phyloP scores from a whole-genome alignment of 2,888 invertebrate genomes.

The Boloria euphrosyne region DNA sequence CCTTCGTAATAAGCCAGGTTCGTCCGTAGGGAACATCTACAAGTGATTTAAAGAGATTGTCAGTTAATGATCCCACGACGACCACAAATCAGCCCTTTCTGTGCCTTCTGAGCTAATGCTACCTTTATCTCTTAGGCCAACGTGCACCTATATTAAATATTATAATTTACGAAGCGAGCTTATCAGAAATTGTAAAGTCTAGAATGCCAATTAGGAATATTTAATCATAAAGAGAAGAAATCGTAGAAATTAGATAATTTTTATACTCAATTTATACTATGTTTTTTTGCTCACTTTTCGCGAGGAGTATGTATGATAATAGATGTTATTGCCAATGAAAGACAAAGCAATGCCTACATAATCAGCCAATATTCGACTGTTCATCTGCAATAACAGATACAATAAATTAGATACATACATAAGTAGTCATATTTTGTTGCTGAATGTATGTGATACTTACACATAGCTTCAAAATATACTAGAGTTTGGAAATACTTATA shows the following conservation, averaged over 20 bases:
- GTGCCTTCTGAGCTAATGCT: slow-evolving; percentile 56
- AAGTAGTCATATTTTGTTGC: background rate
- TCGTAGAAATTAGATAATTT: slow-evolving; percentile 10
- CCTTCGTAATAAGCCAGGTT: slow-evolving; percentile 68
- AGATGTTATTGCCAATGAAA: slow-evolving; percentile 43
- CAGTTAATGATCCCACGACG: slow-evolving; percentile 71
- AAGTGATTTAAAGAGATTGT: slow-evolving; percentile 79
- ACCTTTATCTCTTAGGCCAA: slow-evolving; percentile 48
- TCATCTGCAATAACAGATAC: slow-evolving; percentile 18
- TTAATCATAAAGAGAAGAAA: slow-evolving; percentile 2
- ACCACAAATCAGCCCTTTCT: slow-evolving; percentile 73
- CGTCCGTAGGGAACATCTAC: slow-evolving; percentile 66
- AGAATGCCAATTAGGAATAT: slow-evolving; percentile 33
- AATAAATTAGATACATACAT: slow-evolving; percentile 13
- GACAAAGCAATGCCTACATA: slow-evolving; percentile 40
- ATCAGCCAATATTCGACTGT: slow-evolving; percentile 28
- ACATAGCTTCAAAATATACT: background rate
- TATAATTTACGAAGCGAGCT: slow-evolving; percentile 37
- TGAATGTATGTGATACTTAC: background rate
- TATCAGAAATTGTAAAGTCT: slow-evolving; percentile 24
- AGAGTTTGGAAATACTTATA: no score
- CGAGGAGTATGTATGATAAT: slow-evolving; percentile 18
- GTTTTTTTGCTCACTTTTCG: background rate
- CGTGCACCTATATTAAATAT: slow-evolving; percentile 43
- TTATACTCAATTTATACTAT: background rate